Evolutionary conservation across 2,113 vertebrate genomes (phyloP).

Genomic region (Poeciliopsis turrubarensis): DNA sequence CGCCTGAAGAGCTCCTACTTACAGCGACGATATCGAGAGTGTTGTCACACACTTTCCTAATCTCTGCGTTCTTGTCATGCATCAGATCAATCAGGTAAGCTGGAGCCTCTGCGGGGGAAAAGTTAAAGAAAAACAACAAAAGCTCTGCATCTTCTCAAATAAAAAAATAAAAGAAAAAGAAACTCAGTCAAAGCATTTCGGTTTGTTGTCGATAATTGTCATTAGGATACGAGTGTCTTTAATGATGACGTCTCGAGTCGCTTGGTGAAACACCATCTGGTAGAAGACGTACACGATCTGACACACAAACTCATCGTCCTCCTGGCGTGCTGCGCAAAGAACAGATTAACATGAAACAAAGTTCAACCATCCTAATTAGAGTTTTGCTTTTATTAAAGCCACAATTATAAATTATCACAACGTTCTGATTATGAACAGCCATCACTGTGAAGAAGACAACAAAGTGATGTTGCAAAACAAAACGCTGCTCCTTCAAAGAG

Average conservation of each 20-base stretch:
- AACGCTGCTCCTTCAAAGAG: not conserved
- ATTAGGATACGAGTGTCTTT: conserved; percentile 97
- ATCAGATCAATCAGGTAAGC: conserved; percentile 97
- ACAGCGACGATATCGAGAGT: conserved; percentile 97
- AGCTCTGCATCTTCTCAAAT: not conserved
- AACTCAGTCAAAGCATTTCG: not conserved
- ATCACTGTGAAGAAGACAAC: not conserved
- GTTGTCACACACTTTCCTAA: conserved; percentile 96
- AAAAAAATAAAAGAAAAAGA: not conserved
- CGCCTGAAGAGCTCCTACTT: conserved; percentile 56
- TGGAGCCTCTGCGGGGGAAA: conserved; percentile 85
- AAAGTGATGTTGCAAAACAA: not conserved
- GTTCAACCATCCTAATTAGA: not conserved
- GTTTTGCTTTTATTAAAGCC: not conserved
- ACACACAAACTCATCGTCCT: conserved; percentile 98
- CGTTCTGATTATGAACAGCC: not conserved
- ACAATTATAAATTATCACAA: not conserved
- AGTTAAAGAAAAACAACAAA: conserved; percentile 76
- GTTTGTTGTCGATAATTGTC: not conserved
- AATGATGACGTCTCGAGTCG: conserved; percentile 97
- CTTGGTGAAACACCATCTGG: conserved; percentile 99
- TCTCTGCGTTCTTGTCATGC: conserved; percentile 96
- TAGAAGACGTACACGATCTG: conserved; percentile 99
- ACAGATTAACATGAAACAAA: not conserved
- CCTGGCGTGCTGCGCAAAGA: conserved; percentile 86